Evolutionary conservation across 1,140 invertebrate species (phyloP), one percentile per base, ranked within the genome.

Genomic region (Drosophila serrata): DNA sequence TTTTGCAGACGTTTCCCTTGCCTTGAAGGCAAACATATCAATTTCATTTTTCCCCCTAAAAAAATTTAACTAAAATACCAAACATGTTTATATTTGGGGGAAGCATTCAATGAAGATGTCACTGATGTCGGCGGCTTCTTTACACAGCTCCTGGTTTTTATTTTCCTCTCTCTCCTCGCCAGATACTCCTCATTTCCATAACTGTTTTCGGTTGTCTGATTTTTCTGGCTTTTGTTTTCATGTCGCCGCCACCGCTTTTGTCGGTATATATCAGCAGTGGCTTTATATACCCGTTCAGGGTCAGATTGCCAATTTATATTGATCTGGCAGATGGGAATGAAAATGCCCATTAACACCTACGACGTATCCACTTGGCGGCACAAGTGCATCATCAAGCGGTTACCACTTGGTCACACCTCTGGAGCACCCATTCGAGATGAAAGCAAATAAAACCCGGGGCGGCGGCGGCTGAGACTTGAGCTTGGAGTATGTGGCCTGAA

Each of bases 241-340:
- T 67, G 76, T 84, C 39, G 82, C 72, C 80, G 82, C 82, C 72
- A 17, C 59, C 37, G 17, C 12, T 13, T 49, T 45, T 59, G 49
- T 58, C 40, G 9, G 17, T 42, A 42, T 5, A 42, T 6, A n/a
- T n/a, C n/a, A 19, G 17, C 4, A 45, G 58, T 74, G 55, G 48
- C 12, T 33, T 51, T 33, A 33, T 33, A 51, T 13, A 3, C 19
- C 39, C 67, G 70, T 77, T 80, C 76, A 80, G 84, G 85, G 84
- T 90, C 72, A 87, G 60, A 77, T 75, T 84, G 80, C 51, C 84
- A 88, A 88, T 87, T 80, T 81, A 84, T 81, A 87, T 87, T 68
- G 84, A 87, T 88, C 61, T 61, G 49, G 40, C 12, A 37, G 37
- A 29, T 19, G 45, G 37, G 39, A 40, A 11, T 35, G 42, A 29